phyloP scores from a whole-genome alignment of 2,888 invertebrate genomes.

The Acanthosoma haemorrhoidale region DNA sequence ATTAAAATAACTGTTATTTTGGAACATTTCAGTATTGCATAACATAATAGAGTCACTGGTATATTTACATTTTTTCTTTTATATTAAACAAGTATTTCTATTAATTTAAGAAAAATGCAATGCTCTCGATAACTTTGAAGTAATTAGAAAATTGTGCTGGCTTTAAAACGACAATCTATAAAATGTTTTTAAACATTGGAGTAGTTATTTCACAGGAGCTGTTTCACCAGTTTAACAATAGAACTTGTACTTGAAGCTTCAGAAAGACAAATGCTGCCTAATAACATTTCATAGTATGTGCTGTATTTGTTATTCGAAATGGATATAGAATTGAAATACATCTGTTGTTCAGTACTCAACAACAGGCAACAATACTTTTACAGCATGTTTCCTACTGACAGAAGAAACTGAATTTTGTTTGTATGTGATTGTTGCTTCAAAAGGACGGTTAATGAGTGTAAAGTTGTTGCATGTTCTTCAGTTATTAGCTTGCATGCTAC shows the following conservation, averaged over 20 bases:
- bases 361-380: background rate
- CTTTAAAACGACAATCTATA: too few species aligned
- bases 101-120: too few species aligned
- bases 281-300: slow-evolving; percentile 1
- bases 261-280: background rate
- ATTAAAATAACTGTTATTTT: too few species aligned
- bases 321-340: background rate
- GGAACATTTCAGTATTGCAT: too few species aligned
- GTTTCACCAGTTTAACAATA: background rate
- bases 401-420: background rate
- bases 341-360: background rate
- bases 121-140: too few species aligned
- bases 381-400: background rate
- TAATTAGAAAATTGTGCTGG: too few species aligned
- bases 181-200: background rate
- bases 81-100: too few species aligned
- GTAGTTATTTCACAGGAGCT: background rate
- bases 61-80: too few species aligned
- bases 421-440: slow-evolving; percentile 2
- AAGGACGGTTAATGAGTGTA: slow-evolving; percentile 10
- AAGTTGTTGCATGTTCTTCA: slow-evolving; percentile 16
- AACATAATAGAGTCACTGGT: too few species aligned
- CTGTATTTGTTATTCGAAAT: slow-evolving; percentile 1
- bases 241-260: background rate
- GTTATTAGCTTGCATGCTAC: slow-evolving; percentile 20